Conservation (phyloP, 2,888 invertebrate species). For the Eilema sororculum region DNA sequence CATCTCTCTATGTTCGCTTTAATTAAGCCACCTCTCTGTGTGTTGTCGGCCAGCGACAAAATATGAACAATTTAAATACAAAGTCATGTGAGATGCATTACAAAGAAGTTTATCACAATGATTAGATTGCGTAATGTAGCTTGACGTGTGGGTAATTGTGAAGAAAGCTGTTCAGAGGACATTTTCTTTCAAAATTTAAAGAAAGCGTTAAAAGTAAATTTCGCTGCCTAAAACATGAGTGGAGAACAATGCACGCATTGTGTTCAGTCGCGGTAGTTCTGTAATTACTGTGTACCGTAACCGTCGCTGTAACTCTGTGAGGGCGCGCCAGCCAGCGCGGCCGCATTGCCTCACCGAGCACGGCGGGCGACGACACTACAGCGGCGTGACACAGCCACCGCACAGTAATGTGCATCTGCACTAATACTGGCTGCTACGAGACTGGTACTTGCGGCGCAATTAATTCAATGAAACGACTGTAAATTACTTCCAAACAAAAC, state of each 20-base stretch:
- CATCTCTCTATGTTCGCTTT: neutral
- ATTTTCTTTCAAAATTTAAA: neutral
- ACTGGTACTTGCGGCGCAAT: neutral
- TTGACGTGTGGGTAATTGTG: neutral
- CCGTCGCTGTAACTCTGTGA: neutral
- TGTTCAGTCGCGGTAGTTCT: neutral
- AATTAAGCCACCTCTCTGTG: neutral
- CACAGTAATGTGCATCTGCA: neutral
- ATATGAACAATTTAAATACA: neutral
- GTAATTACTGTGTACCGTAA: neutral
- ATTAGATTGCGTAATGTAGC: neutral
- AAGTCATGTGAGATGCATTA: too few species aligned
- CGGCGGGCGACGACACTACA: too few species aligned
- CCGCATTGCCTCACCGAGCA: neutral
- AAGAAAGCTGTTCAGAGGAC: neutral
- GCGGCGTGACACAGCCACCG: too few species aligned
- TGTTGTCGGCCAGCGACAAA: neutral
- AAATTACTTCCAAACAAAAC: conserved; percentile 7
- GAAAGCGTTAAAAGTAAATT: conserved; percentile 1
- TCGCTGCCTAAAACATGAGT: neutral
- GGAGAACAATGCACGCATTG: neutral
- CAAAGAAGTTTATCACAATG: neutral
- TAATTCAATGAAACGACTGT: neutral
- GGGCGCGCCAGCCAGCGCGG: conserved; percentile 9
- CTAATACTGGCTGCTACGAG: neutral